Base-by-base conservation (phyloP, 2,113 vertebrate species). In the Cinclus cinclus region DNA sequence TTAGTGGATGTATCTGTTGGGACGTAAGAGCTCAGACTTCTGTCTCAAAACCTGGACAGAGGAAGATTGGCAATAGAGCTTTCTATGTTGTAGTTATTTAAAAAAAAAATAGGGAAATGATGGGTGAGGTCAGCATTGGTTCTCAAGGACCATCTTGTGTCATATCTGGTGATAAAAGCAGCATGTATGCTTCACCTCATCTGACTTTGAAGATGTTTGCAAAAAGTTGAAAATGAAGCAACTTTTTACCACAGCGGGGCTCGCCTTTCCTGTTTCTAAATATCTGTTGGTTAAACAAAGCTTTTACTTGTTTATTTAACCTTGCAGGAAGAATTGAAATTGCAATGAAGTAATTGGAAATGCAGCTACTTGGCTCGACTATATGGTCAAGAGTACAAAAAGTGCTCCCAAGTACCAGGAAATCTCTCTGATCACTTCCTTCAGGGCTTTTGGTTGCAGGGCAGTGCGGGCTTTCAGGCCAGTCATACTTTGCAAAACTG, bases 191-290 rank as follows among this genome's bases (percentile, higher is more conserved):
- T 64, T 89, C 15, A 52, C 69, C 52, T 67, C 2, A 24, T 76
- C 31, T 24, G 56, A 56, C 46, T 73, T 37, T 49, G 44, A 85
- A 64, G 59, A 59, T 42, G 39, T 49, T 83, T 62, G 25, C 62
- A 89, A 69, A 73, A 79, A 69, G 42, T 19, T 86, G 83, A 80
- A 89, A 70, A 52, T 0, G 21, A 90, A 94, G 82, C 53, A 41
- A 27, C 15, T 50, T 76, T 86, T 92, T 22, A 67, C 74, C 70
- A 16, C 63, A 42, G 7, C 6, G 78, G 18, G 78, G 16, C 67
- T 94, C 0, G 35, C 63, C 90, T 96, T 96, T 94, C 93, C 93
- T 91, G 90, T 96, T 96, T 96, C 92, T 79, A 93, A 90, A 94
- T 50, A 92, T 63, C 89, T 19, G 35, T 63, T 96, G 78, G 10